These are phyloP conservation scores for Ectemnius continuus DNA, from an alignment of 2,888 invertebrate genomes.

Conservation along the genomic window DNA sequence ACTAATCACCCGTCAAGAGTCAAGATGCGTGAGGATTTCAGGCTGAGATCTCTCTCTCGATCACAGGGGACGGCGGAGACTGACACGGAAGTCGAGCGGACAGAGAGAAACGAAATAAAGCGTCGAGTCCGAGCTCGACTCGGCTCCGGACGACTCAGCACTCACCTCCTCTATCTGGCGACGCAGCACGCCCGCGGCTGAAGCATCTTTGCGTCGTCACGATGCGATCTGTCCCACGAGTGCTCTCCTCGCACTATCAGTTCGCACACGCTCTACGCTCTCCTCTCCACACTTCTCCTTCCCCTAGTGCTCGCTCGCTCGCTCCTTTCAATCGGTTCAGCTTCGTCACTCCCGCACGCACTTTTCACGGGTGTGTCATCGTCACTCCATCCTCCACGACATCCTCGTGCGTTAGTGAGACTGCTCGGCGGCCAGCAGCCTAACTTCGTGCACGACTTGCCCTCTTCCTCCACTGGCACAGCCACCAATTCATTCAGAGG, in stretches of 20 bases:
- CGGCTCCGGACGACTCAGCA: not conserved
- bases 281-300: conserved; percentile 28
- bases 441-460: no score
- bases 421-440: no score
- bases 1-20: conserved; percentile 44
- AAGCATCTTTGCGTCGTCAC: conserved; percentile 41
- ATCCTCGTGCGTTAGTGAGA: not conserved
- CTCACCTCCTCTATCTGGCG: conserved; percentile 45
- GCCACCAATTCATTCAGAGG: no score
- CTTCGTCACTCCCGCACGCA: conserved; percentile 26
- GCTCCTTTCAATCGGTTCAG: no score
- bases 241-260: conserved; percentile 17
- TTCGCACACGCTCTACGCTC: conserved; percentile 18
- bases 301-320: conserved; percentile 24
- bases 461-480: no score
- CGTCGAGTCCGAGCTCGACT: not conserved
- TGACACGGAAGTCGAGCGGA: not conserved
- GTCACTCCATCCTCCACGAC: conserved; percentile 23
- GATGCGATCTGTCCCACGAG: conserved; percentile 28
- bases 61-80: not conserved
- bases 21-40: conserved; percentile 7
- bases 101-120: conserved; percentile 3
- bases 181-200: conserved; percentile 35
- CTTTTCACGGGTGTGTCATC: conserved; percentile 66
- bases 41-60: not conserved